phyloP scores from a whole-genome alignment of 2,113 vertebrate species.

The Symphodus melops region DNA sequence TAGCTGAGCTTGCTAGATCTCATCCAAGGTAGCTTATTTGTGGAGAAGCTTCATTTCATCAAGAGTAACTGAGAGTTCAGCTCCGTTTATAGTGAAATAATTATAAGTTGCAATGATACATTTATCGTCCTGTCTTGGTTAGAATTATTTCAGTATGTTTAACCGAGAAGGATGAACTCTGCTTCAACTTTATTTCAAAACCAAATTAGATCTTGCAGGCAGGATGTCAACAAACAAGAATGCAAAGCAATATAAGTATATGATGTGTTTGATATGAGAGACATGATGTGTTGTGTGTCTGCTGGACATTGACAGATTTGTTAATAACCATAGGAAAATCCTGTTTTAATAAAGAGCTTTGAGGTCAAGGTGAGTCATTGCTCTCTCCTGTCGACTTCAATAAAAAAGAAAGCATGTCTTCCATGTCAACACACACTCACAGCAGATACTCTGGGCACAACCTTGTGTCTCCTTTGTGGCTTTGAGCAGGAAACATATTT shows the following conservation, averaged over 20 bases:
- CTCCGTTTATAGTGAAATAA: too few species aligned
- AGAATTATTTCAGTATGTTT: background rate
- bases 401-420: slow-evolving; percentile 30
- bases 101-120: too few species aligned
- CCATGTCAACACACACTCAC: slow-evolving; percentile 36
- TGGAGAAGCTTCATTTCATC: too few species aligned
- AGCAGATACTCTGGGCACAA: slow-evolving; percentile 9
- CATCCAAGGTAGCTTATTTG: too few species aligned
- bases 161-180: background rate
- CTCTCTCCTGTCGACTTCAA: slow-evolving; percentile 17
- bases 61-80: too few species aligned
- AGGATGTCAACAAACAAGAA: background rate
- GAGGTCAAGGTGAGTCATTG: slow-evolving; percentile 42
- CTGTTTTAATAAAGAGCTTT: slow-evolving; percentile 2
- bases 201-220: background rate
- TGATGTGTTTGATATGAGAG: background rate
- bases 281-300: background rate
- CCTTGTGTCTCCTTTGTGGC: slow-evolving; percentile 57
- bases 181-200: background rate
- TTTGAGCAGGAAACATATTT: slow-evolving; percentile 58
- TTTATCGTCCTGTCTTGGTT: background rate
- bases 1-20: too few species aligned
- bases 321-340: background rate
- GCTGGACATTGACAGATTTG: background rate
- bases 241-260: background rate